A percentile compares a stretch with the other conserved stretches of the same genome.
These are phyloP conservation scores for Teinopalpus imperialis DNA, from an alignment of 2,888 invertebrate species.

Conservation along the genomic window DNA sequence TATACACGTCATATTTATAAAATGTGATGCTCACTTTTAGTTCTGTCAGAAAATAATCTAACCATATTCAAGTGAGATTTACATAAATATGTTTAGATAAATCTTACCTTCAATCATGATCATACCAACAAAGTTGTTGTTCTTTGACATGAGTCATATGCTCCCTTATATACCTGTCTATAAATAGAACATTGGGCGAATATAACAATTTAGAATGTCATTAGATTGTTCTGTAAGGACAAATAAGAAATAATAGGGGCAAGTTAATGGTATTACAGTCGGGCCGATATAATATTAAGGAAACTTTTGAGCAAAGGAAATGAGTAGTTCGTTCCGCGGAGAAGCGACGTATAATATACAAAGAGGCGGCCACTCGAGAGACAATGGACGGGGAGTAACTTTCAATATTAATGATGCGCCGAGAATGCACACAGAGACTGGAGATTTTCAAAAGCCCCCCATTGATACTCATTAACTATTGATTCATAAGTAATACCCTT, in stretches of 20 bases:
- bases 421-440: conserved; percentile 71
- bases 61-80: too few relatives aligned
- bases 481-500: conserved; percentile 81
- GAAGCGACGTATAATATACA: conserved; percentile 66
- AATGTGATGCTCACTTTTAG: too few relatives aligned
- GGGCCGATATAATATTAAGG: conserved; percentile 52
- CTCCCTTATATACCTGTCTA: too few relatives aligned
- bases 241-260: conserved; percentile 8
- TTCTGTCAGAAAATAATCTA: too few relatives aligned
- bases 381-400: conserved; percentile 71
- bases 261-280: conserved; percentile 30
- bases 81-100: too few relatives aligned
- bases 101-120: too few relatives aligned
- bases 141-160: too few relatives aligned
- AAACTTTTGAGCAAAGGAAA: conserved; percentile 69
- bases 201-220: not conserved
- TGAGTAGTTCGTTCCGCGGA: conserved; percentile 63
- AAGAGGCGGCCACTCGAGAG: conserved; percentile 68
- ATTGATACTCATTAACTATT: conserved; percentile 81
- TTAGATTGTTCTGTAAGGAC: not conserved
- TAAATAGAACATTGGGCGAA: too few relatives aligned
- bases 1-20: too few relatives aligned
- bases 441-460: conserved; percentile 70
- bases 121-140: too few relatives aligned
- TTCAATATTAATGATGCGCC: conserved; percentile 79